Evolutionary conservation across 2,113 vertebrate genomes (phyloP).

Genomic region (Platysteira castanea): DNA sequence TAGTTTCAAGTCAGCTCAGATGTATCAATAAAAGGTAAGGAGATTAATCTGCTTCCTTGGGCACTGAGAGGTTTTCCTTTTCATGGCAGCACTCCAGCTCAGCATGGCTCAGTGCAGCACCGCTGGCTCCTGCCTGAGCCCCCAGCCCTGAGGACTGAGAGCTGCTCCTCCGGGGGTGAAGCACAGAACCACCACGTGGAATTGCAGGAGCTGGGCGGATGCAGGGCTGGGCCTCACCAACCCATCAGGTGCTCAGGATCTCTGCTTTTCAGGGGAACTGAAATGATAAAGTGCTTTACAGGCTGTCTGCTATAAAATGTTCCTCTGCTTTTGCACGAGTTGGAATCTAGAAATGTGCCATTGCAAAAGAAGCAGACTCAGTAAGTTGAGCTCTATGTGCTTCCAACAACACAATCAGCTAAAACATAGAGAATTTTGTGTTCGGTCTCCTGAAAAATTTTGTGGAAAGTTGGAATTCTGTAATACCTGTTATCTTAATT

Average conservation of each 20-base stretch:
- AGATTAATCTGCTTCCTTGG: not conserved
- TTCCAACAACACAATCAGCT: not conserved
- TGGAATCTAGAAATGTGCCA: not conserved
- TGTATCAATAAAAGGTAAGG: not conserved
- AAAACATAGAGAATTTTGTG: not conserved
- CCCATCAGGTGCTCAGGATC: not conserved
- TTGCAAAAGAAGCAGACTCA: not conserved
- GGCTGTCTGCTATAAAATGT: not conserved
- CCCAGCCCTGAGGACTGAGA: not conserved
- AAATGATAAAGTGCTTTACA: not conserved
- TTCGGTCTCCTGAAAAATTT: not conserved
- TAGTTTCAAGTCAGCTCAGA: not conserved
- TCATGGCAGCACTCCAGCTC: not conserved
- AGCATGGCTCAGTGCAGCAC: not conserved
- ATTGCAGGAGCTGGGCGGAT: not conserved
- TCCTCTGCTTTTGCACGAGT: not conserved
- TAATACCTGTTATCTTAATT: not conserved
- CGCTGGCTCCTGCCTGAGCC: fast-evolving
- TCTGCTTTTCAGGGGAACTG: not conserved
- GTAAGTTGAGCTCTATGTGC: fast-evolving
- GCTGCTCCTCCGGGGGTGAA: not conserved
- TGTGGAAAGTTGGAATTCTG: not conserved
- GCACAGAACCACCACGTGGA: fast-evolving
- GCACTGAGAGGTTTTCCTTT: not conserved
- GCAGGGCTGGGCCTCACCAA: not conserved